A percentile compares a stretch with the other conserved stretches of the same genome.
These are phyloP conservation scores for Lepus americanus DNA, from an alignment of 2,113 vertebrate species.

Conservation along the genomic window DNA sequence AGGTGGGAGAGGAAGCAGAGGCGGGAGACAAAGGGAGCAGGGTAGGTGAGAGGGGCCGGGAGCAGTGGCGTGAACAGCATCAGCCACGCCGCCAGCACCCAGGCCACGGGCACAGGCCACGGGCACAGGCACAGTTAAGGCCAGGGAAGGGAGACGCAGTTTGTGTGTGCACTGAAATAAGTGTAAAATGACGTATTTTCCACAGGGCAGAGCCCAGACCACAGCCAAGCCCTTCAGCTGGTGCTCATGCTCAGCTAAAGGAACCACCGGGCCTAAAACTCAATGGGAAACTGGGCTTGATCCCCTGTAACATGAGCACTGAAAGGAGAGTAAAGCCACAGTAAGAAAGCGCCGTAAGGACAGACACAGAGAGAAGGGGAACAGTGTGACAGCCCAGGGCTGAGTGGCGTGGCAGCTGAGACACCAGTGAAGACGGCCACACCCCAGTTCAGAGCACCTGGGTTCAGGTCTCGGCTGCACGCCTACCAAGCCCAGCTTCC, in stretches of 20 bases:
- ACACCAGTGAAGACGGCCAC: too few species aligned
- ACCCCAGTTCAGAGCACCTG: too few species aligned
- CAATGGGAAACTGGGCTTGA: neutral
- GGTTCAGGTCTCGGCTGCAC: too few species aligned
- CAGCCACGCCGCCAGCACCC: neutral
- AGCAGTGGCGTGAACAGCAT: neutral
- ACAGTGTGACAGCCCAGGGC: neutral
- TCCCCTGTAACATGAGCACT: neutral
- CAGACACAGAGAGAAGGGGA: neutral
- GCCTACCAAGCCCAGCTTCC: too few species aligned
- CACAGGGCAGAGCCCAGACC: neutral
- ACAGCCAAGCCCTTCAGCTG: neutral
- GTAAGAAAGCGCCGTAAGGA: neutral
- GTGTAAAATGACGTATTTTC: neutral
- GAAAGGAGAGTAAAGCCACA: neutral
- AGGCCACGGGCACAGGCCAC: neutral
- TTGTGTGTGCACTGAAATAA: neutral
- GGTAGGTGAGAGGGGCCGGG: neutral
- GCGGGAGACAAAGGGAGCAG: neutral
- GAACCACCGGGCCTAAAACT: neutral
- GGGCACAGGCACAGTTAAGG: neutral
- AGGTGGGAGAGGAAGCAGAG: neutral
- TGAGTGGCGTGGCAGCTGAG: too few species aligned
- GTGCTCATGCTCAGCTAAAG: neutral
- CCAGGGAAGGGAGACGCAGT: neutral